Conservation (phyloP, 92 coral and sea anemone species). For the Zoanthus gigantus region DNA sequence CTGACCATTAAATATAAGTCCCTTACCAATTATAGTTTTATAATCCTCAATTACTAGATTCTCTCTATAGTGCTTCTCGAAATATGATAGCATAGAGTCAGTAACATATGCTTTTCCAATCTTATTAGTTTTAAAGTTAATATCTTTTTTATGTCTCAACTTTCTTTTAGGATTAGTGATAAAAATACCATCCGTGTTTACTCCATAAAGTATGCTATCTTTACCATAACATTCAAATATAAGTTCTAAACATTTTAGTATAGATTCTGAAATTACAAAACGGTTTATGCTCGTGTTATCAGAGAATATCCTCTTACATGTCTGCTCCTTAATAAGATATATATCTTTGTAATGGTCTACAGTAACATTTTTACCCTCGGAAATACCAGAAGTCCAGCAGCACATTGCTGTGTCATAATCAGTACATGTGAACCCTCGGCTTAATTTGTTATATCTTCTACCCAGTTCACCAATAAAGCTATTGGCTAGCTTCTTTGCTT, state of each 20-base stretch:
- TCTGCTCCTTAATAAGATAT: no score
- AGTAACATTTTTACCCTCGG: constrained; percentile 17
- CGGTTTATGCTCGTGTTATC: constrained; percentile 52
- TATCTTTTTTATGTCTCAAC: background rate
- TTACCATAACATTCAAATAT: constrained; percentile 43
- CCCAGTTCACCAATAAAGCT: constrained; percentile 52
- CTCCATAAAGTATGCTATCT: constrained; percentile 29
- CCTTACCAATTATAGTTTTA: background rate
- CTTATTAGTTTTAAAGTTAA: background rate
- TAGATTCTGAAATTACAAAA: constrained; percentile 38
- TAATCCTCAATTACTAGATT: background rate
- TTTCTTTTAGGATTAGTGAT: constrained; percentile 11
- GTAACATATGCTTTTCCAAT: background rate
- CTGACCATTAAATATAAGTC: background rate
- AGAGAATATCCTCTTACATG: constrained; percentile 37
- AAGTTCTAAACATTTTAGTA: constrained; percentile 36
- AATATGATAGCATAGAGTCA: background rate
- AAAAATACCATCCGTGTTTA: constrained; percentile 59
- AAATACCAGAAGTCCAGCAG: constrained; percentile 17
- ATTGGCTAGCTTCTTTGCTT: constrained; percentile 47
- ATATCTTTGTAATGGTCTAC: background rate
- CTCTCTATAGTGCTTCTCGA: background rate
- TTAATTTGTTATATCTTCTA: constrained; percentile 27
- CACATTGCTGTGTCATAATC: constrained; percentile 38
- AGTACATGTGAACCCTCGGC: constrained; percentile 42